A percentile compares a stretch with the other conserved stretches of the same genome.
Evolutionary conservation across 2,113 vertebrate species (phyloP).

Genomic region (Tyto alba): DNA sequence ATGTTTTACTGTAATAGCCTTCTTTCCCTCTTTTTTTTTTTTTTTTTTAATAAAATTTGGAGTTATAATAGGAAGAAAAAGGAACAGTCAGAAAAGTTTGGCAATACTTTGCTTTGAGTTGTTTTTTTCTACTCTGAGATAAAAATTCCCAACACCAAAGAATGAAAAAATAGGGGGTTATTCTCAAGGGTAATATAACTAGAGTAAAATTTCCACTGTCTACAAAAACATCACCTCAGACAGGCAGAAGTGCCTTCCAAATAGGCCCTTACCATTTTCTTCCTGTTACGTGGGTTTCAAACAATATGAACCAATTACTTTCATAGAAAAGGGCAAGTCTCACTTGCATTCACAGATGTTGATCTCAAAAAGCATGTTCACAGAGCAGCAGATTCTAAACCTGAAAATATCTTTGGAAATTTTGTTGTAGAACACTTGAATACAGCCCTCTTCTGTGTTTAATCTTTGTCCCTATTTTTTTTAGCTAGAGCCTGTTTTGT

Average conservation of each 20-base stretch:
- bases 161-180: not conserved
- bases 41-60: not conserved
- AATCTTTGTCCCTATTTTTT: not conserved
- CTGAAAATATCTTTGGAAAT: not conserved
- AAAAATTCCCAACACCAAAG: not conserved
- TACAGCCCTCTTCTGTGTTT: not conserved
- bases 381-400: not conserved
- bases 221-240: not conserved
- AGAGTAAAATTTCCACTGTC: not conserved
- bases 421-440: not conserved
- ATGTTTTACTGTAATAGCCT: not conserved
- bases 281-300: no score
- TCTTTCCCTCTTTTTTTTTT: fast-evolving
- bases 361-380: not conserved
- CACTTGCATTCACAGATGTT: not conserved
- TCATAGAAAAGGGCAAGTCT: no score
- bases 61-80: not conserved
- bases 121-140: not conserved
- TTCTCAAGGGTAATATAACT: not conserved
- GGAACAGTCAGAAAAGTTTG: not conserved
- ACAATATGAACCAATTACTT: no score
- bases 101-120: not conserved
- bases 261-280: not conserved
- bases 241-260: not conserved
- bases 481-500: not conserved